These are phyloP conservation scores for Anadara kagoshimensis DNA, from an alignment of 1,140 invertebrate genomes.

Conservation along the genomic window DNA sequence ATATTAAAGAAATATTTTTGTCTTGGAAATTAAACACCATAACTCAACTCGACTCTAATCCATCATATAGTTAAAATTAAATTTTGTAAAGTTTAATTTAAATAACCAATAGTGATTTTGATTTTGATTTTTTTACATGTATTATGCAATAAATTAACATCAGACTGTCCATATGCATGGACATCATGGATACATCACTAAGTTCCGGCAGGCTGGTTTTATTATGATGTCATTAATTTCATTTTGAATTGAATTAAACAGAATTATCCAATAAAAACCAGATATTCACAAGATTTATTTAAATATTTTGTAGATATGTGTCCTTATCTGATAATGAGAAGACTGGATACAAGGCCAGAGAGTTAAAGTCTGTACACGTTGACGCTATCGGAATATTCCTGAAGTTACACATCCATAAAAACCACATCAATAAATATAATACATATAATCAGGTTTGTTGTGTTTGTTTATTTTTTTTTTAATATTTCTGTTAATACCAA, in stretches of 20 bases:
- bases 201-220: too few species aligned
- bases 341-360: conserved; percentile 87
- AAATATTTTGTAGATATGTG: conserved; percentile 81
- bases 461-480: not conserved
- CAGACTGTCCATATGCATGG: too few species aligned
- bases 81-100: too few species aligned
- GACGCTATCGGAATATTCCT: conserved; percentile 86
- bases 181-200: too few species aligned
- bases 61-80: too few species aligned
- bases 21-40: too few species aligned
- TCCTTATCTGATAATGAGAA: conserved; percentile 87
- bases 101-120: too few species aligned
- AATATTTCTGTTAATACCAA: conserved; percentile 3
- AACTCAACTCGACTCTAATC: too few species aligned
- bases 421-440: conserved; percentile 85
- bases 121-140: too few species aligned
- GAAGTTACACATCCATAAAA: conserved; percentile 88
- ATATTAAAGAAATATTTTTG: too few species aligned
- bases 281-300: not conserved
- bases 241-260: not conserved
- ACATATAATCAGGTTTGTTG: conserved; percentile 85
- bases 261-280: not conserved
- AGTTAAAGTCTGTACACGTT: conserved; percentile 89
- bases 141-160: too few species aligned
- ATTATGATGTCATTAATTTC: not conserved